phyloP scores from a whole-genome alignment of 2,797 vertebrate genomes.

The Alauda arvensis region DNA sequence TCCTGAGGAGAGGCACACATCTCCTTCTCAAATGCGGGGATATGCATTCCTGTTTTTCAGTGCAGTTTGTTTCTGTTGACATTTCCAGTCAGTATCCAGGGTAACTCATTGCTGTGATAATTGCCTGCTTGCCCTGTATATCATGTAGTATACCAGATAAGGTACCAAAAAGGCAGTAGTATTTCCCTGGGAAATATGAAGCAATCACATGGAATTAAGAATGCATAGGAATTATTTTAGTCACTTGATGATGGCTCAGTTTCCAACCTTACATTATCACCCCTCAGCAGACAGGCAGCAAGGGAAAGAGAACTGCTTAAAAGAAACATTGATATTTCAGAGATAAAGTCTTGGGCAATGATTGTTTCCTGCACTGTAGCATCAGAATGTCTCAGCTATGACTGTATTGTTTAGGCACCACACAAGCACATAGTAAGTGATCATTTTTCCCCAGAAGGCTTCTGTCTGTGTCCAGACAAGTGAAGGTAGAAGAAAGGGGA shows the following conservation, averaged over 20 bases:
- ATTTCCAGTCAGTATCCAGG: constrained; percentile 19
- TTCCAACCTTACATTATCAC: constrained; percentile 3
- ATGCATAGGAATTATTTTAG: constrained; percentile 16
- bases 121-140: constrained; percentile 1
- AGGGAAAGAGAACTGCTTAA: not conserved
- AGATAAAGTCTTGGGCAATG: not conserved
- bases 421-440: not conserved
- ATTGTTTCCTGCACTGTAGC: not conserved
- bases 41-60: not conserved
- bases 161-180: not conserved
- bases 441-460: not conserved
- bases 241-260: constrained; percentile 10
- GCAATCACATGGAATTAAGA: constrained; percentile 1
- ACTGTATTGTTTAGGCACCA: not conserved
- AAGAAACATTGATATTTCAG: constrained; percentile 2
- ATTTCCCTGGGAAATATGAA: constrained; percentile 23
- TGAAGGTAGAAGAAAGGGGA: not conserved
- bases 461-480: not conserved
- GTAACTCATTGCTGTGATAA: not conserved
- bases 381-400: not conserved
- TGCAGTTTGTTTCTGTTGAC: constrained; percentile 20
- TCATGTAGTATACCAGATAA: not conserved
- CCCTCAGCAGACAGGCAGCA: not conserved
- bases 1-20: not conserved
- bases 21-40: not conserved